Evolutionary conservation across 2,113 vertebrate genomes (phyloP).

Genomic region (Corvus hawaiiensis): DNA sequence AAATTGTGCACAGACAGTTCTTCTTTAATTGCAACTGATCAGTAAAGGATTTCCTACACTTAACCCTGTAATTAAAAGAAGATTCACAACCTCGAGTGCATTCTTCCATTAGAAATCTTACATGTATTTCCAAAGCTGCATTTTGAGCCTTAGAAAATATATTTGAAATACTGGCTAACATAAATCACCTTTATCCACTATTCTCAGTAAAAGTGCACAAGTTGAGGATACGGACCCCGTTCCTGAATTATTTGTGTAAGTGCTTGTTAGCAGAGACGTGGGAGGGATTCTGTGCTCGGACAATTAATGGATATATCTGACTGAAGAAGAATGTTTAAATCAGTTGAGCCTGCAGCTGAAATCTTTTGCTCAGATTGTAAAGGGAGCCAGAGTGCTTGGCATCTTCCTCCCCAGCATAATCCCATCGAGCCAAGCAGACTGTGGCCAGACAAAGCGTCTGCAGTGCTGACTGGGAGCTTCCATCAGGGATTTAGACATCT

Average conservation of each 20-base stretch:
- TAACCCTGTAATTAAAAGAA: background rate
- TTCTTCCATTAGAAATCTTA: background rate
- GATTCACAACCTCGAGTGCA: background rate
- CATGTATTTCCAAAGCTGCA: background rate
- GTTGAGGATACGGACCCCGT: background rate
- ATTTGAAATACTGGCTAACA: background rate
- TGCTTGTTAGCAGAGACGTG: background rate
- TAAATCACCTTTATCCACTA: background rate
- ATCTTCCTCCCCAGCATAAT: background rate
- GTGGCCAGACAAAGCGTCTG: constrained; percentile 11
- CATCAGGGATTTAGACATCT: background rate
- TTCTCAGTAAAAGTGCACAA: background rate
- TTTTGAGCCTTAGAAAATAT: background rate
- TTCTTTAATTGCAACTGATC: constrained; percentile 22
- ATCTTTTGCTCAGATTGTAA: background rate
- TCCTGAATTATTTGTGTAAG: background rate
- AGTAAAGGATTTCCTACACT: constrained; percentile 1
- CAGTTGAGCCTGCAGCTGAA: background rate
- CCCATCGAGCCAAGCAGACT: background rate
- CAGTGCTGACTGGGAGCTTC: background rate
- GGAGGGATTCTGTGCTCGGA: background rate
- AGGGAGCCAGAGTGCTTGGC: background rate
- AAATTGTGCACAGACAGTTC: background rate
- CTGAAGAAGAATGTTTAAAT: background rate
- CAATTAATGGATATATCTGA: background rate